These are phyloP conservation scores for Griposia aprilina DNA, from an alignment of 2,888 invertebrate species.

Conservation along the genomic window DNA sequence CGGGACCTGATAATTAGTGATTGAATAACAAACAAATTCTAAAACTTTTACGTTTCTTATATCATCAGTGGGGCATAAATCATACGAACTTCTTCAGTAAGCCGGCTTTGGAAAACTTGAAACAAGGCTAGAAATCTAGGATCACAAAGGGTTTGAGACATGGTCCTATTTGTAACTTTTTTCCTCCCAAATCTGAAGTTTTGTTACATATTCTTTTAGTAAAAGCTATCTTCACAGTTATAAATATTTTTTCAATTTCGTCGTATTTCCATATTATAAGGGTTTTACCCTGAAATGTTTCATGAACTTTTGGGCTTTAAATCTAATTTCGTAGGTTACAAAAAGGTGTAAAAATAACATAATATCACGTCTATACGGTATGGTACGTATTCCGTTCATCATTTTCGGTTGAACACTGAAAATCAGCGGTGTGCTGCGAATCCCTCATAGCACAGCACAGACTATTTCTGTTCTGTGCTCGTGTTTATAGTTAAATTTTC, in stretches of 20 bases:
- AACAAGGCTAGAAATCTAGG: background rate
- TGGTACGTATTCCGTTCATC: too few species aligned
- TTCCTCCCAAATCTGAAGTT: constrained; percentile 12
- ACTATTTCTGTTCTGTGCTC: too few species aligned
- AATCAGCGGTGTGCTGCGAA: too few species aligned
- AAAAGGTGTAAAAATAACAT: background rate
- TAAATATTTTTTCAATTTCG: background rate
- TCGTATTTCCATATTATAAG: background rate
- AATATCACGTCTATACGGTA: too few species aligned
- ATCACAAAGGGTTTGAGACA: constrained; percentile 9
- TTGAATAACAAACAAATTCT: background rate
- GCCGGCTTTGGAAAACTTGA: constrained; percentile 8
- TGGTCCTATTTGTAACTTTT: constrained; percentile 16
- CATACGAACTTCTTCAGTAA: constrained; percentile 5
- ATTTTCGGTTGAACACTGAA: too few species aligned
- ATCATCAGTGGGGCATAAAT: background rate
- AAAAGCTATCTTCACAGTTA: background rate
- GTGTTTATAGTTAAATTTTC: too few species aligned
- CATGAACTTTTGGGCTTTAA: background rate
- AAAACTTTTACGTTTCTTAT: background rate
- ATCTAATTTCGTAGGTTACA: background rate
- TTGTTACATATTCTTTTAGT: background rate
- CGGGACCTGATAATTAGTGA: too few species aligned
- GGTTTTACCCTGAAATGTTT: background rate
- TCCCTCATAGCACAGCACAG: too few species aligned